Evolutionary conservation across 2,888 invertebrate species (phyloP), one percentile per base, ranked within the genome.

Genomic region (Eupithecia pulchellata): DNA sequence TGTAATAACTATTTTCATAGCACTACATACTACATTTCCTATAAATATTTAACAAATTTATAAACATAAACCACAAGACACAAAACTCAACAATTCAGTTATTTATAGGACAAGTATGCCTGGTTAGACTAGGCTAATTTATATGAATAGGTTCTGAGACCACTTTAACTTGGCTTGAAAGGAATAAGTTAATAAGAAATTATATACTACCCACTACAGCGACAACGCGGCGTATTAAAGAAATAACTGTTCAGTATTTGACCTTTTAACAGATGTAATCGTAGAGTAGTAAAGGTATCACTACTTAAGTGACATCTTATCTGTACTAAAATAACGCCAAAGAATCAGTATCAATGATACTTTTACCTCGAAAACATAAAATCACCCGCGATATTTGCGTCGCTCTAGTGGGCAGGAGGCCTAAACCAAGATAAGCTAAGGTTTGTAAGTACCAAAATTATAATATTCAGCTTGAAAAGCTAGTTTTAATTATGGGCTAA

Each of bases 401-500:
- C 55, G 57, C 55, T 72, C 17, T 39, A 72, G 66, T 69, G 66
- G 69, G 66, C 64, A 66, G 36, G 58, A 36, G 66, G 60, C 58
- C 66, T 66, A 63, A 65, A 57, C n/a, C 32, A 66, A 64, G 63
- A 64, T 64, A 71, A 69, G 70, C 66, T 71, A 71, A 73, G 68
- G 69, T 74, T 70, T 71, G 64, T 69, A 69, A 72, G 76, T 77
- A 77, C 75, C 74, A 74, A 78, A 72, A 69, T 66, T 74, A 70
- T 67, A 73, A 75, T 69, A 73, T 75, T 75, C 76, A 76, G 77
- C 91, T 93, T 92, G 73, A 82, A 87, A 91, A 90, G 91, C 91
- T 89, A 88, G 85, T 86, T 86, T 87, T 86, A 85, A 84, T 86
- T 85, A 87, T 77, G 88, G 86, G 89, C 89, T 87, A 86, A 90